phyloP scores from a whole-genome alignment of 2,888 invertebrate species.

The Perdita meconis region DNA sequence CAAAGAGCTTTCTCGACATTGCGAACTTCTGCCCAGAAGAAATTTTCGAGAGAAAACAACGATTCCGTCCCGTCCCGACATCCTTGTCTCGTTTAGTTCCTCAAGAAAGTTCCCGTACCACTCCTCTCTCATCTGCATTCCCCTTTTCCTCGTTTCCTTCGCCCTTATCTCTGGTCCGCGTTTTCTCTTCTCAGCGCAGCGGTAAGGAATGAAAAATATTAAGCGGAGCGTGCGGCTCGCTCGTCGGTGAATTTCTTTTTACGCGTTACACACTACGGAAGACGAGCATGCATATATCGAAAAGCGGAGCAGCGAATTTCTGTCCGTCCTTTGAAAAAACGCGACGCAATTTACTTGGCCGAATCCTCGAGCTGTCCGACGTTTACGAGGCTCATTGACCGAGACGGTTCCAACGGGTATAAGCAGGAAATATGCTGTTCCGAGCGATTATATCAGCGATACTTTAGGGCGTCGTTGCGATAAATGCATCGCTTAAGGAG shows the following conservation, averaged over 20 bases:
- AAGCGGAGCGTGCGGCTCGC: slow-evolving; percentile 25
- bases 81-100: slow-evolving; percentile 51
- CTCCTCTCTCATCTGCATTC: slow-evolving; percentile 64
- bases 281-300: background rate
- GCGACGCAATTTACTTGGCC: slow-evolving; percentile 14
- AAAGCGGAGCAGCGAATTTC: slow-evolving; percentile 16
- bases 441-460: background rate
- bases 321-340: background rate
- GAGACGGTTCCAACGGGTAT: background rate
- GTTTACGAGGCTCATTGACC: background rate
- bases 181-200: slow-evolving; percentile 27
- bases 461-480: background rate
- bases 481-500: slow-evolving; percentile 1
- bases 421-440: background rate
- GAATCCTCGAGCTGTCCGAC: slow-evolving; percentile 1
- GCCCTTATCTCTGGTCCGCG: slow-evolving; percentile 5
- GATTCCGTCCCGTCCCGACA: slow-evolving; percentile 45
- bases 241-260: slow-evolving; percentile 33
- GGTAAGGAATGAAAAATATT: slow-evolving; percentile 51
- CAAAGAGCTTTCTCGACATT: slow-evolving; percentile 49
- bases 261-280: slow-evolving; percentile 8
- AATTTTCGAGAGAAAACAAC: slow-evolving; percentile 64
- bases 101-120: slow-evolving; percentile 52
- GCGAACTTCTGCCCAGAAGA: slow-evolving; percentile 61
- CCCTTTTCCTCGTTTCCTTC: slow-evolving; percentile 39